A percentile compares a stretch with the other conserved stretches of the same genome.
Conservation (phyloP, 35 echinoderm and acorn worm species). For the Stichopus chloronotus region DNA sequence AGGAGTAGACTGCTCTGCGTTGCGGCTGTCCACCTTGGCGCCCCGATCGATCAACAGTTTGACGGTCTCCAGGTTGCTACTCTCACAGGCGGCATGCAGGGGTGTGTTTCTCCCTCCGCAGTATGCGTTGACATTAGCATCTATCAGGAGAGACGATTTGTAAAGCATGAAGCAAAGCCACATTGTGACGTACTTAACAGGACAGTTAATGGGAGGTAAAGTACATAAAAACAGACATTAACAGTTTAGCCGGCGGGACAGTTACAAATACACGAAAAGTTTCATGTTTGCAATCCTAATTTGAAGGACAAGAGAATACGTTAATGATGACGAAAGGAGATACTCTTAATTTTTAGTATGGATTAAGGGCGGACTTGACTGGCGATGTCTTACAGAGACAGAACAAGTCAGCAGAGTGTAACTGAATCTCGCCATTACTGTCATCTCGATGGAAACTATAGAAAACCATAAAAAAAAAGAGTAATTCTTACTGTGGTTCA, state of each 20-base stretch:
- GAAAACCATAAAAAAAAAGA: neutral
- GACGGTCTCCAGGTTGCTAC: constrained; percentile 79
- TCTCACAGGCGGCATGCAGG: constrained; percentile 75
- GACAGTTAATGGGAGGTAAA: too few species aligned
- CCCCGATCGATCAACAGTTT: constrained; percentile 68
- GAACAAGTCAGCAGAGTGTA: neutral
- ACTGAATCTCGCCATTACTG: too few species aligned
- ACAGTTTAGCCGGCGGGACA: too few species aligned
- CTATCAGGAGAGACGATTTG: constrained; percentile 37
- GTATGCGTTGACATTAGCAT: constrained; percentile 81
- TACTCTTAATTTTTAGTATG: too few species aligned
- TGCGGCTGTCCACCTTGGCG: constrained; percentile 74
- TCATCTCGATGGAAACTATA: neutral
- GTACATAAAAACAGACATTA: neutral
- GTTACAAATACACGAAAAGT: too few species aligned
- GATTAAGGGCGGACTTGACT: too few species aligned
- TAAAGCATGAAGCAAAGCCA: neutral
- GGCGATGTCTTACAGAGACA: neutral
- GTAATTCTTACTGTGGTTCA: constrained; percentile 70
- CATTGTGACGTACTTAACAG: too few species aligned
- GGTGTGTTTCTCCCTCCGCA: constrained; percentile 75
- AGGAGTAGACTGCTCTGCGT: constrained; percentile 82
- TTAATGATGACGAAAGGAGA: too few species aligned
- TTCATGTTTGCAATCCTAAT: too few species aligned
- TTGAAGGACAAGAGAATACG: neutral